Percentiles rank a stretch among this genome's conserved stretches.
Conservation (phyloP, 2,888 invertebrate genomes). For the Ypsolopha scabrella region DNA sequence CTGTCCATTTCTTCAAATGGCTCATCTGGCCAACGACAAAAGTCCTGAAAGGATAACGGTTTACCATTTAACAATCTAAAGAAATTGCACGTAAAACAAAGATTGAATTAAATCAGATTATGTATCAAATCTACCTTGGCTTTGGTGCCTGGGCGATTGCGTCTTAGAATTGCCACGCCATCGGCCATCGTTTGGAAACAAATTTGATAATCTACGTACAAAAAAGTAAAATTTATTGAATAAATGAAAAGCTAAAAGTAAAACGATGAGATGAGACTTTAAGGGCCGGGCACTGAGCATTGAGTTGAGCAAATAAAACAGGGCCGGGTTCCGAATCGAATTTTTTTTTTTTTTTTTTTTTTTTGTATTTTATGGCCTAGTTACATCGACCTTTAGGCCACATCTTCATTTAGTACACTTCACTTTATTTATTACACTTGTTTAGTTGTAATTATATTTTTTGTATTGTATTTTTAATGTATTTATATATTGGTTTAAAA, state of each 20-base stretch:
- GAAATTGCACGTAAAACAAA: not conserved
- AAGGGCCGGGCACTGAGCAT: too few relatives aligned
- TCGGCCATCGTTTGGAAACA: slow-evolving; percentile 90
- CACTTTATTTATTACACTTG: too few relatives aligned
- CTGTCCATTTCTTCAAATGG: slow-evolving; percentile 99
- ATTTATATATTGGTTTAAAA: too few relatives aligned
- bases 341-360: not conserved
- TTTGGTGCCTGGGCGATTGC: slow-evolving; percentile 93
- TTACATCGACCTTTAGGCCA: too few relatives aligned
- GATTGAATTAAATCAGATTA: not conserved
- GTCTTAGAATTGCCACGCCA: slow-evolving; percentile 82
- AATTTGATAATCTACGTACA: too few relatives aligned
- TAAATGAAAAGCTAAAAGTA: not conserved
- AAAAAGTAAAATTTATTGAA: not conserved
- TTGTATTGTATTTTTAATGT: too few relatives aligned
- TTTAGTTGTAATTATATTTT: too few relatives aligned
- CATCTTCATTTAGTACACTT: too few relatives aligned
- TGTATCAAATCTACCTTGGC: slow-evolving; percentile 74
- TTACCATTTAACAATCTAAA: not conserved
- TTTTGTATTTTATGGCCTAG: too few relatives aligned
- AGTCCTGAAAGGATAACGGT: slow-evolving; percentile 75
- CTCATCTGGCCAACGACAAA: slow-evolving; percentile 98
- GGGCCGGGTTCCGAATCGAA: too few relatives aligned
- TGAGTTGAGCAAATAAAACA: too few relatives aligned
- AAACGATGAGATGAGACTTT: too few relatives aligned